Base-by-base conservation (phyloP, 2,888 invertebrate species). In the Agonopterix alstromeriana region DNA sequence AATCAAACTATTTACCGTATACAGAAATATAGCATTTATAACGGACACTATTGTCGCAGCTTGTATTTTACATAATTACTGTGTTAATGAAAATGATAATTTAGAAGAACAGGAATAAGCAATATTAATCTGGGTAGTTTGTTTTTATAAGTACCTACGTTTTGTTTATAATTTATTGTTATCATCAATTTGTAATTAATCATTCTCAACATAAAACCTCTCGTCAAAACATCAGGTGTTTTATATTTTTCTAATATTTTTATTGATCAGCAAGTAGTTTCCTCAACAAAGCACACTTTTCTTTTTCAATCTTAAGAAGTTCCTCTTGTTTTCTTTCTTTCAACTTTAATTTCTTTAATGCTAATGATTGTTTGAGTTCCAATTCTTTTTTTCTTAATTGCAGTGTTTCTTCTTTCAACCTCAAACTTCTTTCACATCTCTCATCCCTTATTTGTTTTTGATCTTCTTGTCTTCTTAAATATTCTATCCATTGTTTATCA, bases 401-500 rank as follows among this genome's bases (percentile, higher is more conserved):
- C 46, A 81, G 65, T 58, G 79, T 78, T 60, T 81, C 78, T 65
- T 81, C 77, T 52, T 65, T 70, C 47, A 81, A 56, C 50, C 69
- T 68, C 51, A 81, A 65, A 59, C 67, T 76, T 58, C 76, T 73
- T 65, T 80, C 78, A 56, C 65, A 72, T 52, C 77, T 70, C 52
- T 81, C 74, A 63, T 77, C 77, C 58, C 78, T 63, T 46, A 70
- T 55, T 54, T 66, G 65, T 50, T 67, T 73, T 53, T 75, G 76
- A 54, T 75, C 74, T 51, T 80, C 80, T 60, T 81, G 79, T 53
- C 73, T 68, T 50, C 63, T 71, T 55, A 81, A 63, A 57, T 80
- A 81, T 45, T 80, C 78, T 54, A 77, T 64, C 80, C 80, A 81
- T 56, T 77, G 79, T 55, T 75, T 79, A 54, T 80, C 80, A 57